Conservation (phyloP, 2,888 invertebrate genomes). For the Ligdia adustata region DNA sequence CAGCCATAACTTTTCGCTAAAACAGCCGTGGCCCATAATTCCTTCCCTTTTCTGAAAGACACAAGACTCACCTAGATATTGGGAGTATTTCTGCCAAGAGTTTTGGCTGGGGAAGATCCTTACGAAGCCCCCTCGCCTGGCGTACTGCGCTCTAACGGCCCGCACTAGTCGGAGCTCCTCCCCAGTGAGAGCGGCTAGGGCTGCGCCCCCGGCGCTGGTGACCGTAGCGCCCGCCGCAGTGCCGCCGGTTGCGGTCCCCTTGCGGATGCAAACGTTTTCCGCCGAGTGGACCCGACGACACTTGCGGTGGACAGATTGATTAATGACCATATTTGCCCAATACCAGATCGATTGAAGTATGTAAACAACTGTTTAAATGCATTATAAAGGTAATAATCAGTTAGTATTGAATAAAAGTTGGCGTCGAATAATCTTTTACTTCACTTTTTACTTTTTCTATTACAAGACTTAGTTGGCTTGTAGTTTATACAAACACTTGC, state of each 20-base stretch:
- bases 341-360: too few relatives aligned
- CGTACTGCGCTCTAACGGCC: constrained; percentile 90
- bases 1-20: constrained; percentile 90
- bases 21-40: too few relatives aligned
- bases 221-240: constrained; percentile 70
- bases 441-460: too few relatives aligned
- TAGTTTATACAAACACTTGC: too few relatives aligned
- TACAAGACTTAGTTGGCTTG: too few relatives aligned
- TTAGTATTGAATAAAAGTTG: too few relatives aligned
- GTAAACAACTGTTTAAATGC: too few relatives aligned
- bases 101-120: constrained; percentile 95
- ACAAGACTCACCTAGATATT: constrained; percentile 86
- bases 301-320: too few relatives aligned
- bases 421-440: too few relatives aligned
- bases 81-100: constrained; percentile 93
- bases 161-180: constrained; percentile 92
- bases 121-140: constrained; percentile 93
- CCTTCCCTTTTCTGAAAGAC: too few relatives aligned
- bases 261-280: constrained; percentile 83
- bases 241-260: constrained; percentile 35
- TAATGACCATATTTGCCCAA: too few relatives aligned
- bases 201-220: constrained; percentile 53
- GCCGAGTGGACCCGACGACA: constrained; percentile 90
- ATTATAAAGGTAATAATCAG: too few relatives aligned
- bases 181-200: constrained; percentile 78